Evolutionary conservation across 2,888 invertebrate species (phyloP).

Genomic region (Baccha elongata): DNA sequence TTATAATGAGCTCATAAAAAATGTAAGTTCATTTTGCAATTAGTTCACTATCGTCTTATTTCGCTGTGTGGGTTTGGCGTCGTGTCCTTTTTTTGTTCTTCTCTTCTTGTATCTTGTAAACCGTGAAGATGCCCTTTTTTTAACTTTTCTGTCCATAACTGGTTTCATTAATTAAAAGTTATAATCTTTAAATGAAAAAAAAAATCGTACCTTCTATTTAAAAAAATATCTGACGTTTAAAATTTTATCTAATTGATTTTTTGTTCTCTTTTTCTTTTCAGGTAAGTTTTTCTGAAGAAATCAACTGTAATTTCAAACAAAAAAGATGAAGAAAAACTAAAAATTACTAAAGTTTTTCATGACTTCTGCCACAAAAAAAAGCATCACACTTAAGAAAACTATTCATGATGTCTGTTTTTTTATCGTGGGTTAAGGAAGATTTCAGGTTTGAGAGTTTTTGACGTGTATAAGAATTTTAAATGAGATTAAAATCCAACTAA

Average conservation of each 20-base stretch:
- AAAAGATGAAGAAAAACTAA: background rate
- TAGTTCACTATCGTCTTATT: slow-evolving; percentile 47
- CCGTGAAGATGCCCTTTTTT: background rate
- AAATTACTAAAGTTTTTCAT: slow-evolving; percentile 33
- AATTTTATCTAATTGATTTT: slow-evolving; percentile 39
- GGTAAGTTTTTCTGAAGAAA: slow-evolving; percentile 53
- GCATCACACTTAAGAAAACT: too few relatives aligned
- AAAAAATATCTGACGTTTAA: too few relatives aligned
- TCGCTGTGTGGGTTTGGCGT: background rate
- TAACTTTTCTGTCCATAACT: slow-evolving; percentile 23
- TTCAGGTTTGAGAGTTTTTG: background rate
- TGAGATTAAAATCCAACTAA: slow-evolving; percentile 1
- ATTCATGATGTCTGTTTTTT: too few relatives aligned
- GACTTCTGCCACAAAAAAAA: too few relatives aligned
- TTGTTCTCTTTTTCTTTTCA: slow-evolving; percentile 50
- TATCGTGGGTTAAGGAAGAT: too few relatives aligned
- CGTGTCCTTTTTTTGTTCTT: background rate
- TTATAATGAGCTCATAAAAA: slow-evolving; percentile 66
- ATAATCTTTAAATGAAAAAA: slow-evolving; percentile 46
- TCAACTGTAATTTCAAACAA: background rate
- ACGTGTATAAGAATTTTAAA: background rate
- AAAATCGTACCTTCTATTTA: background rate
- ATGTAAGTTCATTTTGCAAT: slow-evolving; percentile 65
- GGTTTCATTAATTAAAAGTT: slow-evolving; percentile 70
- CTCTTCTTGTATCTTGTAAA: background rate